Evolutionary conservation across 2,888 invertebrate species (phyloP).

Genomic region (Maniola hyperantus): DNA sequence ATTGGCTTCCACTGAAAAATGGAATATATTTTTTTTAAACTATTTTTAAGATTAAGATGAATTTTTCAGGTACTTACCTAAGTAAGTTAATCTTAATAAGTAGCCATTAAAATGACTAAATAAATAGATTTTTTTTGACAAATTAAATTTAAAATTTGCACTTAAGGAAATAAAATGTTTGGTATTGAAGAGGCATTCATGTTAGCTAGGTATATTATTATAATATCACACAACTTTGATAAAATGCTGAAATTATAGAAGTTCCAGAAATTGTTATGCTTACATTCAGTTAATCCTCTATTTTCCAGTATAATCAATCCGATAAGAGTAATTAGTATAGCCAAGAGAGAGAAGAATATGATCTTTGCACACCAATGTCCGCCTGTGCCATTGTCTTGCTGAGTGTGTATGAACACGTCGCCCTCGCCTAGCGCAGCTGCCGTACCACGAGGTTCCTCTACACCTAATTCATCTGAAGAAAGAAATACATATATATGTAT

Average conservation of each 20-base stretch:
- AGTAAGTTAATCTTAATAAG: too few relatives aligned
- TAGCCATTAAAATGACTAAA: too few relatives aligned
- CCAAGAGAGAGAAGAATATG: conserved; percentile 89
- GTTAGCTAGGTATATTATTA: not conserved
- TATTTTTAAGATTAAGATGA: not conserved
- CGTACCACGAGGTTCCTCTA: conserved; percentile 75
- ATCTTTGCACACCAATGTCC: conserved; percentile 93
- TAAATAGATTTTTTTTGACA: not conserved
- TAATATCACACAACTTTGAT: not conserved
- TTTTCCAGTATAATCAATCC: conserved; percentile 91
- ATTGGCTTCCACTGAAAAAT: conserved; percentile 71
- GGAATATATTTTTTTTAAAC: conserved; percentile 27
- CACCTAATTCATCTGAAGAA: conserved; percentile 70
- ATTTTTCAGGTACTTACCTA: not conserved
- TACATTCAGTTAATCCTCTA: conserved; percentile 89
- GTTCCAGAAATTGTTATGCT: conserved; percentile 56
- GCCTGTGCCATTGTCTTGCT: conserved; percentile 89
- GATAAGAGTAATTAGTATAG: conserved; percentile 87
- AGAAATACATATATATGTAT: not conserved
- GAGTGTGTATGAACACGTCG: conserved; percentile 89
- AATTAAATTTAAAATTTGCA: not conserved
- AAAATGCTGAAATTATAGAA: not conserved
- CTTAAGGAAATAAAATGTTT: not conserved
- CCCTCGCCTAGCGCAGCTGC: conserved; percentile 81
- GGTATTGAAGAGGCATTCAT: too few relatives aligned